A percentile compares a stretch with the other conserved stretches of the same genome.
Conservation (phyloP, 1,140 invertebrate genomes). For the Akabosia matsudoensis region DNA sequence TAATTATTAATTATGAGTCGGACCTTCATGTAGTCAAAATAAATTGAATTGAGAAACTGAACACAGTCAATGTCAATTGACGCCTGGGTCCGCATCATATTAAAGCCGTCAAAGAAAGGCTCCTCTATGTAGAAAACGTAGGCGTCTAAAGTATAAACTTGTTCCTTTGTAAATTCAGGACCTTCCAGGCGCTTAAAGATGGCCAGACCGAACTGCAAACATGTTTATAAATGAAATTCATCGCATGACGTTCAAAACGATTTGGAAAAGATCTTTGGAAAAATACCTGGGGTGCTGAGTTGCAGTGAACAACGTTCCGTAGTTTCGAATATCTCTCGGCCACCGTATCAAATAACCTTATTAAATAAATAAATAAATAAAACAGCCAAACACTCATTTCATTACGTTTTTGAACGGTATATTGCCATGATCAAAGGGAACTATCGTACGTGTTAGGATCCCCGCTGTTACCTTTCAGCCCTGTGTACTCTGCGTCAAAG, state of each 20-base stretch:
- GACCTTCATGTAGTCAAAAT: conserved; percentile 16
- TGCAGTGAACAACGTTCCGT: conserved; percentile 5
- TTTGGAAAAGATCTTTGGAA: not conserved
- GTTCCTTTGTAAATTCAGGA: not conserved
- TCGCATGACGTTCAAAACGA: not conserved
- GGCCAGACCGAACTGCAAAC: not conserved
- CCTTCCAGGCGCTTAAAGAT: not conserved
- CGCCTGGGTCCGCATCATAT: not conserved
- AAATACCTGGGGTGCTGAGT: conserved; percentile 12
- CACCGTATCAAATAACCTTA: conserved; percentile 27
- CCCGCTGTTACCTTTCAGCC: not conserved
- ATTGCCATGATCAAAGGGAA: not conserved
- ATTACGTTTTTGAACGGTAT: too few relatives aligned
- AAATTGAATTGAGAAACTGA: conserved; percentile 14
- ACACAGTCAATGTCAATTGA: conserved; percentile 23
- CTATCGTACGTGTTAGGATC: conserved; percentile 10
- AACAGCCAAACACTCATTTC: not conserved
- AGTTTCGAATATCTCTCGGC: conserved; percentile 26
- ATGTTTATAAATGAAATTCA: not conserved
- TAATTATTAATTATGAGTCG: not conserved
- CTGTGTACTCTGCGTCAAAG: conserved; percentile 30
- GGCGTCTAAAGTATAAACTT: conserved; percentile 19
- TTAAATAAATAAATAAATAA: too few relatives aligned
- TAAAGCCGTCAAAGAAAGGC: conserved; percentile 21
- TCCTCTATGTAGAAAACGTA: conserved; percentile 15